Evolutionary conservation across 2,797 vertebrate genomes (phyloP), one percentile per base, ranked within the genome.

Genomic region (Scolopax rusticola): DNA sequence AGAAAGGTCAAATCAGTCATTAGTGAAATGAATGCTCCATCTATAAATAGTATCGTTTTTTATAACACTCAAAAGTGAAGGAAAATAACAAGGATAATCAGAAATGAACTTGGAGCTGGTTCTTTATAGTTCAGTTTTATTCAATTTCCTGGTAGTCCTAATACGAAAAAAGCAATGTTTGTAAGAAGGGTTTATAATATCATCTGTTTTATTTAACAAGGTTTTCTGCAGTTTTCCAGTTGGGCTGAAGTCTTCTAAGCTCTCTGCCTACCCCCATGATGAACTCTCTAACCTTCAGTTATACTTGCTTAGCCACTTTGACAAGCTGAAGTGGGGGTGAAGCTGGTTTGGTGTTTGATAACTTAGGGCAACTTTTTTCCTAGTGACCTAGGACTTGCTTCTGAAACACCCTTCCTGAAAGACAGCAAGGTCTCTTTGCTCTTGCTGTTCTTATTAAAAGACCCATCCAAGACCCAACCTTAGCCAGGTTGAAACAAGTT

Each of bases 1-100:
- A 87, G 91, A 97, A 98, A 97, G 94, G 84, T 97, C 96, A 97
- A 6, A 61, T 83, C 90, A 93, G 63, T 95, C 77, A 84, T 92
- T 92, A 88, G 61, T 83, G 78, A 97, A 95, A 78, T 82, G 80
- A 96, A 61, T 3, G 33, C 80, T 94, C 77, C 40, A 79, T 70
- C 87, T 98, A 86, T 97, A 96, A 97, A 96, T 97, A 96, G 87
- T 38, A 16, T 57, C 21, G 59, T 28, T 27, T 95, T 67, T 87
- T 87, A 32, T 63, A 93, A 67, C 67, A 57, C 65, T 56, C 57
- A 64, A 45, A 93, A 90, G 87, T 65, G 89, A 56, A 71, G 70
- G 74, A 84, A 91, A 90, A 85, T 47, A 70, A 61, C 67, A 92
- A 90, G 73, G 50, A 88, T 95, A 78, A 79, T 97, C 89, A 78